Conservation (phyloP, 2,888 invertebrate genomes). For the Gandaritis pyraliata region DNA sequence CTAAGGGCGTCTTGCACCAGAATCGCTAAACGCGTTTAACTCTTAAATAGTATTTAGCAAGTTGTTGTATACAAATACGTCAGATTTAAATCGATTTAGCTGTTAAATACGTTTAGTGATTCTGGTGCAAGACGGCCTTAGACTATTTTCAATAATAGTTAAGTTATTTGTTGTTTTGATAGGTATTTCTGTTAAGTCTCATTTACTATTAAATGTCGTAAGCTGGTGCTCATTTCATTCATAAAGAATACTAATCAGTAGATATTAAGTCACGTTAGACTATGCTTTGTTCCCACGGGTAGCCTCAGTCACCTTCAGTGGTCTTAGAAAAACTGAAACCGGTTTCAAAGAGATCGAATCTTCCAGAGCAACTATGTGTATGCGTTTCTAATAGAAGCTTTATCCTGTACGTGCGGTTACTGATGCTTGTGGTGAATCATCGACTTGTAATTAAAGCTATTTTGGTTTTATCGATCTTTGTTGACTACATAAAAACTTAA, state of each 20-base stretch:
- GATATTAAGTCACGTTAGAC: slow-evolving; percentile 48
- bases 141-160: background rate
- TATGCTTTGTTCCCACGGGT: slow-evolving; percentile 66
- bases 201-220: background rate
- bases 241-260: slow-evolving; percentile 58
- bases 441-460: slow-evolving; percentile 37
- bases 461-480: slow-evolving; percentile 32
- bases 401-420: slow-evolving; percentile 23
- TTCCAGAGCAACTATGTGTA: slow-evolving; percentile 48
- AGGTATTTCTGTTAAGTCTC: background rate
- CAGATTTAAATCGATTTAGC: too few relatives aligned
- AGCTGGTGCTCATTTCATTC: slow-evolving; percentile 38
- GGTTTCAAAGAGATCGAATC: slow-evolving; percentile 64
- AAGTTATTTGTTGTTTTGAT: background rate
- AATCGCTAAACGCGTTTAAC: too few relatives aligned
- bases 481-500: slow-evolving; percentile 6
- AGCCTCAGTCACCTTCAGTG: slow-evolving; percentile 42
- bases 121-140: too few relatives aligned
- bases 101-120: too few relatives aligned
- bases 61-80: too few relatives aligned
- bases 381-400: slow-evolving; percentile 52
- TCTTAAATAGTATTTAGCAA: too few relatives aligned
- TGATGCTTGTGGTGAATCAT: slow-evolving; percentile 45
- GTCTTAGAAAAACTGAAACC: slow-evolving; percentile 71
- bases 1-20: too few relatives aligned